These are phyloP conservation scores for Endomychus coccineus DNA, from an alignment of 2,888 invertebrate species.

Conservation along the genomic window DNA sequence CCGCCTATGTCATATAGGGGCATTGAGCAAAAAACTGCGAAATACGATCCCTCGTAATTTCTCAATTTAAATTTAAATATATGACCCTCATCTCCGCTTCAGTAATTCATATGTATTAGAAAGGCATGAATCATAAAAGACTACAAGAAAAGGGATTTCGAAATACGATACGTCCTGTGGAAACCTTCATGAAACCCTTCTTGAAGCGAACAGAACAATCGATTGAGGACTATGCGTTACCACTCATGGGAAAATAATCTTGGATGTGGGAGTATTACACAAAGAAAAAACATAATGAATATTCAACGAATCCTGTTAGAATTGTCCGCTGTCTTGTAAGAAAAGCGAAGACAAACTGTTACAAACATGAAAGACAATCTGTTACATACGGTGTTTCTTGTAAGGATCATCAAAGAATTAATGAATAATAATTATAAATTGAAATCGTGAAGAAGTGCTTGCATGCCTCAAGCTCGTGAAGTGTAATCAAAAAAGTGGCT, in stretches of 20 bases:
- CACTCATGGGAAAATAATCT: constrained; percentile 17
- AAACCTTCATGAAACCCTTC: constrained; percentile 17
- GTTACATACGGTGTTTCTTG: constrained; percentile 6
- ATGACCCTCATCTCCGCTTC: constrained; percentile 13
- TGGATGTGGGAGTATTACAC: constrained; percentile 16
- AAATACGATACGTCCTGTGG: constrained; percentile 17
- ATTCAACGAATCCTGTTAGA: constrained; percentile 12
- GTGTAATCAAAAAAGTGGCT: too few relatives aligned
- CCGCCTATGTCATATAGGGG: not conserved
- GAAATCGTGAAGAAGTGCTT: too few relatives aligned
- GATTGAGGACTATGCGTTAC: constrained; percentile 11
- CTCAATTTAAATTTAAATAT: constrained; percentile 17
- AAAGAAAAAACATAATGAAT: constrained; percentile 14
- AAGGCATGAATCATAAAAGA: constrained; percentile 12
- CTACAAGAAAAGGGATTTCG: constrained; percentile 11
- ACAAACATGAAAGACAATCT: constrained; percentile 12
- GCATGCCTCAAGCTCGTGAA: too few relatives aligned
- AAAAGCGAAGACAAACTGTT: constrained; percentile 16
- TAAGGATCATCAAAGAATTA: too few relatives aligned
- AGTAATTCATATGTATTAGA: not conserved
- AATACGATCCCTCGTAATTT: constrained; percentile 15
- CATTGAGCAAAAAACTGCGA: constrained; percentile 9
- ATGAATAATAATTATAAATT: too few relatives aligned
- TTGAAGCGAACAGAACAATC: constrained; percentile 13
- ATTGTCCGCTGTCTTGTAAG: constrained; percentile 14